Evolutionary conservation across 2,113 vertebrate genomes (phyloP).

Genomic region (Chaetodon auriga): DNA sequence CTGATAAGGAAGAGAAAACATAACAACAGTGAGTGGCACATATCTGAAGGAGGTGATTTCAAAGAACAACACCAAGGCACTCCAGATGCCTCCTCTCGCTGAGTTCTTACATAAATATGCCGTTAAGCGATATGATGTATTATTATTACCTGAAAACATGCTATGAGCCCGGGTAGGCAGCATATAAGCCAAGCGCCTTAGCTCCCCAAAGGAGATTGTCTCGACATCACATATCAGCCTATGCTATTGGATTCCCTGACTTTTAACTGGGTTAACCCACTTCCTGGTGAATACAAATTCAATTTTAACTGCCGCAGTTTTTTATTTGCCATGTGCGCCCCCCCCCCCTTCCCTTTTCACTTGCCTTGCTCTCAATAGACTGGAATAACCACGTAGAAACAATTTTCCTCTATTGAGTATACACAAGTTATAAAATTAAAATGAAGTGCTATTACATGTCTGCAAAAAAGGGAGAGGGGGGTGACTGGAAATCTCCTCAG

Average conservation of each 20-base stretch:
- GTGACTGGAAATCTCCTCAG: constrained; percentile 33
- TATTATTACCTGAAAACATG: constrained; percentile 84
- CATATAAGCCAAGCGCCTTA: constrained; percentile 78
- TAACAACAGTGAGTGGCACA: constrained; percentile 73
- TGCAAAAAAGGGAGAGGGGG: constrained; percentile 52
- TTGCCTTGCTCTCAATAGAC: constrained; percentile 77
- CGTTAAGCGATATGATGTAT: constrained; percentile 82
- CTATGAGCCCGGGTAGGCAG: constrained; percentile 76
- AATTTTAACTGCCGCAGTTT: constrained; percentile 86
- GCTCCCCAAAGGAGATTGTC: constrained; percentile 85
- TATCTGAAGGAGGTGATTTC: constrained; percentile 79
- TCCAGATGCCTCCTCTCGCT: constrained; percentile 67
- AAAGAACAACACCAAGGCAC: constrained; percentile 76
- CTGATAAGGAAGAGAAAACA: constrained; percentile 80
- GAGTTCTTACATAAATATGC: constrained; percentile 80
- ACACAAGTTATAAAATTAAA: constrained; percentile 86
- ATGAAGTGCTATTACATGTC: constrained; percentile 85
- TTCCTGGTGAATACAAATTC: constrained; percentile 89
- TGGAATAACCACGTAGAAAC: constrained; percentile 85
- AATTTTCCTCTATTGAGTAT: constrained; percentile 84
- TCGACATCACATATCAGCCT: constrained; percentile 80
- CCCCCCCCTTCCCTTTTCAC: constrained; percentile 51
- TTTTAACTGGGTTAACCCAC: constrained; percentile 88
- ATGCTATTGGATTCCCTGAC: constrained; percentile 86
- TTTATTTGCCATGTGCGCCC: constrained; percentile 82